Evolutionary conservation across 2,113 vertebrate species (phyloP), one percentile per base, ranked within the genome.

Genomic region (Globicephala melas): DNA sequence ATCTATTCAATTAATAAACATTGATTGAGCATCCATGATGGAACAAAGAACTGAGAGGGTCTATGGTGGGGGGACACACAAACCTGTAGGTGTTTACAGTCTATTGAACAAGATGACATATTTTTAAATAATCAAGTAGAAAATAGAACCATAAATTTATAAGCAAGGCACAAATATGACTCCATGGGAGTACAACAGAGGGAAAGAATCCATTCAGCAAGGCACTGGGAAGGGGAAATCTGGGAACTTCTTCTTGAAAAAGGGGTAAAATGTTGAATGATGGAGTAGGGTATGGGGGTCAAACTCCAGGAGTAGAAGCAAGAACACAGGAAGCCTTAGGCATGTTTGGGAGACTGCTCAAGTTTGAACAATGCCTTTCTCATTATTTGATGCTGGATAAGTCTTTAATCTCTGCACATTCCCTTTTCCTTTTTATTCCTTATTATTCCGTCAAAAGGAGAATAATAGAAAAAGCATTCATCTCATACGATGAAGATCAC

Each of bases 391-490:
- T 31, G 47, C 18, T 77, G 31, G 33, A 23, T n/a, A 11, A 1
- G 53, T 8, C 50, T 81, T 81, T 82, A 86, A 58, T 67, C 5
- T 53, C 41, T 44, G 18, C 2, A 23, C 0, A 33, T 4, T 23
- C 6, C 23, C 12, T 60, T 95, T 82, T 62, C 21, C 5, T 73
- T 62, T n/a, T 79, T 79, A n/a, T 79, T 33, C 76, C 31, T 53
- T 53, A n/a, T n/a, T 79, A 79, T 53, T 62, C 67, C 73, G 8
- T 60, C 38, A 91, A 50, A 89, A 60, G 15, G 18, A 12, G 6
- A 76, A 74, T 55, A 58, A 82, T 26, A 71, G 36, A 65, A 84
- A 85, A 13, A 55, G 10, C 65, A 87, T 80, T 89, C 50, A 90
- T 58, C 36, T 68, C 60, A 38, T 23, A 36, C 8, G 5, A 62